Evolutionary conservation across 1,140 invertebrate species (phyloP), one percentile per base, ranked within the genome.

Genomic region (Diploscapter pachys): DNA sequence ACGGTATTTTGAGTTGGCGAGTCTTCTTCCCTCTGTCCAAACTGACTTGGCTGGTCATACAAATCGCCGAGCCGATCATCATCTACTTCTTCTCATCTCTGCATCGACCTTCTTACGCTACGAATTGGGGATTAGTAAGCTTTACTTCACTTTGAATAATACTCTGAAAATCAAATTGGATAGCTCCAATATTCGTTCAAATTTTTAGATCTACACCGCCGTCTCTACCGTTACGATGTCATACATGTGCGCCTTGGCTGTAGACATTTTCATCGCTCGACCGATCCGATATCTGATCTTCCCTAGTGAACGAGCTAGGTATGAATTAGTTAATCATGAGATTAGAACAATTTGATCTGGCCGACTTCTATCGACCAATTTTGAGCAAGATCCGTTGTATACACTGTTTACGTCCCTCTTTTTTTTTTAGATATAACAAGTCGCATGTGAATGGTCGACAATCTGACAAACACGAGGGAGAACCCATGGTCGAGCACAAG

Each of bases 41-140:
- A 67, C 71, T 78, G 31, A 68, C 66, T 8, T 77, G 67, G 74
- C 57, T 71, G 49, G 61, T 64, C 8, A n/a, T 76, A 2, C 62
- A 66, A 13, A 49, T 59, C 13, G 74, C 77, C 6, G 77, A 78
- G 62, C 74, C 74, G n/a, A 67, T 73, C 55, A 72, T 72, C 55
- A 56, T 78, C 5, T 72, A 67, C 63, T 72, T 77, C 54, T 78
- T 78, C 75, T 79, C 77, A n/a, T 78, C 77, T 57, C 77, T 78
- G 51, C 66, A 78, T 59, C 57, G 76, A n/a, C 77, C 77, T 31
- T 62, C 75, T 55, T 71, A 78, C 53, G 71, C 73, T 51, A 78
- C 77, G 11, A 73, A 78, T 53, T 73, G 74, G 69, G 69, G 68
- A 56, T 76, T 71, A 31, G 77, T 78, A 78, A 50, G 77, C 67